Percentiles rank a stretch among this genome's conserved stretches.
These are phyloP conservation scores for Microchrysa polita DNA, from an alignment of 2,888 invertebrate genomes.

Conservation along the genomic window DNA sequence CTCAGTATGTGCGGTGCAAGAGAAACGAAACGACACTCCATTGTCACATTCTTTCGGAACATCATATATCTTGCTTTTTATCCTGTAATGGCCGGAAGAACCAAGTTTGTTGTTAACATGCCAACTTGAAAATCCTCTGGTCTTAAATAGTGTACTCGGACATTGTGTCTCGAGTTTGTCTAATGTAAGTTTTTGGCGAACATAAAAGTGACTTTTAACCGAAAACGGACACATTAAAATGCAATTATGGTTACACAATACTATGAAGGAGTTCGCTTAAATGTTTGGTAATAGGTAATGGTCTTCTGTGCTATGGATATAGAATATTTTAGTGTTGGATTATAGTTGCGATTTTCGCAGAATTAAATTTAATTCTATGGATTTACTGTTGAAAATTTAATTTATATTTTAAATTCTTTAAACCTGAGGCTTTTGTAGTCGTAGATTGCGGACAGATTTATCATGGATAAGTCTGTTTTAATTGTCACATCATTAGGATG, in stretches of 20 bases:
- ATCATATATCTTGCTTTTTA: background rate
- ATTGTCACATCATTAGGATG: no score
- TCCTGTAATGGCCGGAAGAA: background rate
- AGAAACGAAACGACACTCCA: background rate
- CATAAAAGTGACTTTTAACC: constrained; percentile 34
- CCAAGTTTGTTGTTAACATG: constrained; percentile 30
- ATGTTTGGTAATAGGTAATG: background rate
- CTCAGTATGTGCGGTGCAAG: no score
- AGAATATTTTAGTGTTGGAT: background rate
- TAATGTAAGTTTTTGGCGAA: background rate
- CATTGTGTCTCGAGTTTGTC: background rate
- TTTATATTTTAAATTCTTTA: no score
- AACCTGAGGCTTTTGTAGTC: no score
- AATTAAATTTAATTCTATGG: no score
- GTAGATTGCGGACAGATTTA: no score
- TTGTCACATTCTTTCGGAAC: constrained; percentile 13
- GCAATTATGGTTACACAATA: constrained; percentile 23
- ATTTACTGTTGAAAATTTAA: no score
- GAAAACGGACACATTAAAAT: constrained; percentile 39
- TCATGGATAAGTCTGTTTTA: no score
- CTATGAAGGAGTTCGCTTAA: background rate
- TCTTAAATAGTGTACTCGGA: background rate
- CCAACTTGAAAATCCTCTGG: background rate
- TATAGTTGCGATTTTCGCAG: no score
- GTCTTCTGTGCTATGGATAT: background rate